These are phyloP conservation scores for Pachypanchax playfairii DNA, from an alignment of 2,113 vertebrate species.

Conservation along the genomic window DNA sequence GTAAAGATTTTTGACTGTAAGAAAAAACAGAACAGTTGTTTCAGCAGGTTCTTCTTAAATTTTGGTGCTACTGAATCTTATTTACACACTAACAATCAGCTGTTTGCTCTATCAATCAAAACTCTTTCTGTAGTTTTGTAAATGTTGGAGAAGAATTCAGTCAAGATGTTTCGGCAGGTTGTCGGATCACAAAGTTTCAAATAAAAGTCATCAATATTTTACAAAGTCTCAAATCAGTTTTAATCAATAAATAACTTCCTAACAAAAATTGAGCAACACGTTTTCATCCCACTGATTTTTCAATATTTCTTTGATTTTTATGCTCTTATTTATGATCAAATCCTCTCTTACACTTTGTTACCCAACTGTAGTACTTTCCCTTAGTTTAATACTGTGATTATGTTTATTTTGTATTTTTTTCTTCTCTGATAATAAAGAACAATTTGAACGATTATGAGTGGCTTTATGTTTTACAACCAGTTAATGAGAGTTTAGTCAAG, in stretches of 20 bases:
- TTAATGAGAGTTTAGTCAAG: too few species aligned
- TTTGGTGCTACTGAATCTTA: slow-evolving; percentile 48
- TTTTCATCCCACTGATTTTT: not conserved
- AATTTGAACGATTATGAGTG: too few species aligned
- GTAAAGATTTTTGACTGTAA: not conserved
- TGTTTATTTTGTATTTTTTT: not conserved
- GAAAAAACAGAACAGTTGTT: not conserved
- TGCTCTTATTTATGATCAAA: not conserved
- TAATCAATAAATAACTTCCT: not conserved
- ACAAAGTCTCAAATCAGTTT: too few species aligned
- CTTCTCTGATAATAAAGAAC: slow-evolving; percentile 47
- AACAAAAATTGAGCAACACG: not conserved
- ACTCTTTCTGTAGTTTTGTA: too few species aligned
- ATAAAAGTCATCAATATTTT: too few species aligned
- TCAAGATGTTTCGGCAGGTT: not conserved
- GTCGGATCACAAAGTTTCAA: too few species aligned
- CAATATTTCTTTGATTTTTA: not conserved
- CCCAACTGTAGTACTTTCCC: not conserved
- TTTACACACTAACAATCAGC: too few species aligned
- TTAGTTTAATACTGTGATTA: not conserved
- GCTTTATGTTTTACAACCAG: not conserved
- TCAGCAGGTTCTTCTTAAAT: not conserved
- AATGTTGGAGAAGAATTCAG: not conserved
- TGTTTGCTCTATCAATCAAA: too few species aligned
- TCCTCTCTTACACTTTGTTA: not conserved